Base-by-base conservation (phyloP, 1,140 invertebrate genomes). In the Macrosteles quadrilineatus region DNA sequence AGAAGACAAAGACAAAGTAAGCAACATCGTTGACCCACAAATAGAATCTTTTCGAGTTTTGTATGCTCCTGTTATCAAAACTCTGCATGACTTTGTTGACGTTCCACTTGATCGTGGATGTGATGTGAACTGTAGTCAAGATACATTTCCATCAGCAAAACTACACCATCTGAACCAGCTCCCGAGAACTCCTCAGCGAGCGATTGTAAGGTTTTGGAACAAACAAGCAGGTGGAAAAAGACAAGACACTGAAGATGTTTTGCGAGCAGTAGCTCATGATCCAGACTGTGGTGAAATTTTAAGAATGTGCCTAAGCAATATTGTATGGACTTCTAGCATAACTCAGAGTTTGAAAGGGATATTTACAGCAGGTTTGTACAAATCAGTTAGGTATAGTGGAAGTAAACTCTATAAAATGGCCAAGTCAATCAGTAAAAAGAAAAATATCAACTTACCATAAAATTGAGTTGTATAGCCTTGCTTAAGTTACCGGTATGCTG, bases 1-100 rank as follows among this genome's bases (percentile, higher is more conserved):
- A 14, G 98, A 99, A 83, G 96, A 99, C 78, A 94, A 93, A 79
- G 90, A 96, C 69, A 99, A 99, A 87, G 88, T 98, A 1, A 80
- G 84, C 50, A 98, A 98, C 76, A 98, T 99, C 74, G 96, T 99
- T 0, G 80, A 85, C 72, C 91, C 94, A 0, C 95, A 97, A 78
- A 76, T 97, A 19, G 75, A 83, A 0, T 81, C 87, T 47, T 97
- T 98, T 77, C 84, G 88, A 43, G 80, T 88, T 45, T 80, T 98
- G 17, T 99, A 99, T 80, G 78, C 81, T 63, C 89, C 91, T 6
- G 83, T 87, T 71, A 80, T 94, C 72, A 83, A 84, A 68, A 81
- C 84, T 69, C 85, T 91, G 74, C 84, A 86, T 71, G 84, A 87
- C 69, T 90, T 87, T 78, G 81, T 90, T 59, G 87, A 90, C 70